Percentiles rank a stretch among this genome's conserved stretches.
Evolutionary conservation across 2,797 vertebrate genomes (phyloP).

Genomic region (Astyanax mexicanus): DNA sequence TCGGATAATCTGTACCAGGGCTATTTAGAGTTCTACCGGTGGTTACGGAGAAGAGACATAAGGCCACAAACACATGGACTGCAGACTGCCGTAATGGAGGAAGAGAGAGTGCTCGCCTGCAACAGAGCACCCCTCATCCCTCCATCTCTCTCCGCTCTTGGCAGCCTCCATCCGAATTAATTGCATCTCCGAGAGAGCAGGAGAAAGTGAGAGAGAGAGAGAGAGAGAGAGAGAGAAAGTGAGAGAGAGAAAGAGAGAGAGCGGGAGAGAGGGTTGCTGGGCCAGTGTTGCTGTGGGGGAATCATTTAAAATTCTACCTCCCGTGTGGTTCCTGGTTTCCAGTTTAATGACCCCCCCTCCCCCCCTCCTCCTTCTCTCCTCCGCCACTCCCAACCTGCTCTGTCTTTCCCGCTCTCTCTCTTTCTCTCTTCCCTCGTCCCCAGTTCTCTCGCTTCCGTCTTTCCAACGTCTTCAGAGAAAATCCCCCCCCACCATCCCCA

Average conservation of each 20-base stretch:
- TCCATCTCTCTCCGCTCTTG: constrained; percentile 83
- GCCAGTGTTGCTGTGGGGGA: constrained; percentile 82
- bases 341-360: constrained; percentile 81
- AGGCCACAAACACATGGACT: constrained; percentile 50
- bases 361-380: constrained; percentile 40
- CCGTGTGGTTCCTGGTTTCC: constrained; percentile 84
- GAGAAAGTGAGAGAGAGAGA: constrained; percentile 72
- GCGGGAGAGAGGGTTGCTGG: constrained; percentile 41
- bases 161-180: constrained; percentile 84
- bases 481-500: constrained; percentile 29
- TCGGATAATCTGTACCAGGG: constrained; percentile 30
- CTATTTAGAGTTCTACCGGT: constrained; percentile 44
- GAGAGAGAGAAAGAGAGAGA: constrained; percentile 64
- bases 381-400: constrained; percentile 23
- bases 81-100: constrained; percentile 58
- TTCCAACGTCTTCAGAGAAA: constrained; percentile 58
- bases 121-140: constrained; percentile 73
- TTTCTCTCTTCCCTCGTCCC: constrained; percentile 46
- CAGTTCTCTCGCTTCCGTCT: constrained; percentile 43
- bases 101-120: constrained; percentile 65
- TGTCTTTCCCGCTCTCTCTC: constrained; percentile 27
- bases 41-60: constrained; percentile 53
- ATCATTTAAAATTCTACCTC: constrained; percentile 86
- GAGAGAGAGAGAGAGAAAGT: constrained; percentile 72
- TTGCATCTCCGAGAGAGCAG: constrained; percentile 83